These are phyloP conservation scores for Rhinopithecus roxellana DNA, from an alignment of 2,113 vertebrate species.

Conservation along the genomic window DNA sequence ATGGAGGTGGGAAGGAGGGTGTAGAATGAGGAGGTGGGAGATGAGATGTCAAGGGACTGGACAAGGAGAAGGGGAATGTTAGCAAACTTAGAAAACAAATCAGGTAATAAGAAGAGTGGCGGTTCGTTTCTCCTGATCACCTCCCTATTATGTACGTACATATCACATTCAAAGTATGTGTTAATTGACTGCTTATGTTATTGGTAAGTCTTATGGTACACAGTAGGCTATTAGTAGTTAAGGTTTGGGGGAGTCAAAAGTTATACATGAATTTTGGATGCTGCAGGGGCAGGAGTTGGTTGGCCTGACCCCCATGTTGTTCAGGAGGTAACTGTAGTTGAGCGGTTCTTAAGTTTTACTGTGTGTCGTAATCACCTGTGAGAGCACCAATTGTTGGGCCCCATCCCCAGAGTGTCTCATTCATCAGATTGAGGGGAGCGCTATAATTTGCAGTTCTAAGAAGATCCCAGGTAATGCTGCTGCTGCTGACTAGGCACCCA, in stretches of 20 bases:
- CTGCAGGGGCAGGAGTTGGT: neutral
- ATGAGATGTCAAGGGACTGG: neutral
- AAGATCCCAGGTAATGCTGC: neutral
- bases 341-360: neutral
- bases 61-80: neutral
- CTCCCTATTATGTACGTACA: neutral
- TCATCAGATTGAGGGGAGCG: neutral
- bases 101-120: neutral
- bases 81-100: neutral
- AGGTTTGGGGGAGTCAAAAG: neutral
- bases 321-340: neutral
- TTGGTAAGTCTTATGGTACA: neutral
- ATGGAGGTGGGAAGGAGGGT: neutral
- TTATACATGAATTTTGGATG: neutral
- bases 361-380: neutral
- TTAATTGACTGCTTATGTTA: neutral
- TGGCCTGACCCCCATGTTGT: neutral
- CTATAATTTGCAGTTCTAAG: neutral
- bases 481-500: neutral
- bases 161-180: neutral
- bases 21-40: neutral
- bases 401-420: neutral
- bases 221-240: neutral
- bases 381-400: neutral
- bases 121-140: neutral